Evolutionary conservation across 2,113 vertebrate species (phyloP).

Genomic region (Anolis carolinensis): DNA sequence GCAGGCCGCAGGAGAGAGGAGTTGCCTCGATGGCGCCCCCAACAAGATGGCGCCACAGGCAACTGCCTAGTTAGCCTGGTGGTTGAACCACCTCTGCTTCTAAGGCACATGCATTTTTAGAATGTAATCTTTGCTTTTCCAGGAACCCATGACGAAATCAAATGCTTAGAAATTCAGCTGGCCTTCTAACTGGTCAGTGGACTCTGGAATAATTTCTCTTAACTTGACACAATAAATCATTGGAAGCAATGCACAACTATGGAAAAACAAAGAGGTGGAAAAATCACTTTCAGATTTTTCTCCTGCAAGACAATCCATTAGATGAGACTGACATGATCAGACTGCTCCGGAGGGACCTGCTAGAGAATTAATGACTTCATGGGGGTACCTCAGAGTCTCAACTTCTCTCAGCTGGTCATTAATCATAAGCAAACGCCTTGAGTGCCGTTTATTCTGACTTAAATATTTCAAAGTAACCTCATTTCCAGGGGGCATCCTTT

Average conservation of each 20-base stretch:
- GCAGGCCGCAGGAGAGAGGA: too few species aligned
- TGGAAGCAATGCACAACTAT: constrained; percentile 2
- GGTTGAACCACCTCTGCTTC: too few species aligned
- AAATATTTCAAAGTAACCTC: constrained; percentile 28
- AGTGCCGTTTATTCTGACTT: constrained; percentile 28
- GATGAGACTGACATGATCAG: constrained; percentile 19
- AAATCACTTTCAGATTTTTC: constrained; percentile 24
- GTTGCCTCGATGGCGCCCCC: too few species aligned
- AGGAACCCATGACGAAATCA: neutral
- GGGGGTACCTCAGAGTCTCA: constrained; percentile 22
- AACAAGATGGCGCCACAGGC: too few species aligned
- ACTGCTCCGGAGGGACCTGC: constrained; percentile 9
- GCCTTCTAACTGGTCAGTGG: neutral
- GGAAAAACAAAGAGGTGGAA: constrained; percentile 30
- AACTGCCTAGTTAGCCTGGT: too few species aligned
- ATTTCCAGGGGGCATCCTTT: constrained; percentile 12
- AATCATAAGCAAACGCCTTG: constrained; percentile 27
- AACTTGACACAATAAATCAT: constrained; percentile 18
- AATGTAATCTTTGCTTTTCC: too few species aligned
- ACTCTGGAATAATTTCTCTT: constrained; percentile 22
- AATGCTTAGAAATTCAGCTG: neutral
- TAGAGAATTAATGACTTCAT: constrained; percentile 38
- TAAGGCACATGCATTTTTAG: too few species aligned
- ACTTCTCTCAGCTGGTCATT: constrained; percentile 27
- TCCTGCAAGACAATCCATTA: constrained; percentile 30